Percentiles rank a stretch among this genome's conserved stretches.
Conservation (phyloP, 1,140 invertebrate species). For the Holotrichia oblita region DNA sequence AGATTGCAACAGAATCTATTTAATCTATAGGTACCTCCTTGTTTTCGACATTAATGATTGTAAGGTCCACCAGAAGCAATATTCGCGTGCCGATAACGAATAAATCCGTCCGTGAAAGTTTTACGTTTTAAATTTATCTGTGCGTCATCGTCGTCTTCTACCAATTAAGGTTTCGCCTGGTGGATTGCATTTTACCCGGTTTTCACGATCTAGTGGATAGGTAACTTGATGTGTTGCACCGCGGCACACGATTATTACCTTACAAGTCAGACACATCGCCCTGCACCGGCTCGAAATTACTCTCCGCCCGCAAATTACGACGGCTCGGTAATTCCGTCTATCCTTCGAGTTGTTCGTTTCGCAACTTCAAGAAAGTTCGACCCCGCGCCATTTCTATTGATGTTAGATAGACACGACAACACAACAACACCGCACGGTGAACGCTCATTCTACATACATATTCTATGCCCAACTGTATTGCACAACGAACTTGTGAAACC, state of each 20-base stretch:
- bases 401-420: conserved; percentile 19
- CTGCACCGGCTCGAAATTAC: background rate
- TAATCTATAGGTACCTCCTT: background rate
- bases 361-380: background rate
- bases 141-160: background rate
- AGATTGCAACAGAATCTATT: too few relatives aligned
- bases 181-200: conserved; percentile 5
- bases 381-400: background rate
- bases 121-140: background rate
- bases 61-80: background rate
- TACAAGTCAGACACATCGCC: background rate
- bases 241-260: conserved; percentile 10
- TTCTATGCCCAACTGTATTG: background rate
- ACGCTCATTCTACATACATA: too few relatives aligned
- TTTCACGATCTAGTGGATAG: background rate
- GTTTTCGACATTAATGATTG: background rate
- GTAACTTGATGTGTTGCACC: conserved; percentile 12
- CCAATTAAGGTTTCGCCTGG: background rate
- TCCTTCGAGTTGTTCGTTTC: conserved; percentile 10
- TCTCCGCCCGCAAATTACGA: background rate
- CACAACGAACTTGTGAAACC: background rate
- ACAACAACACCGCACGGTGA: background rate
- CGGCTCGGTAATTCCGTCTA: conserved; percentile 8
- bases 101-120: background rate
- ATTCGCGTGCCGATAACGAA: background rate